Base-by-base conservation (phyloP, 2,888 invertebrate species). In the Ornithoptera alexandrae region DNA sequence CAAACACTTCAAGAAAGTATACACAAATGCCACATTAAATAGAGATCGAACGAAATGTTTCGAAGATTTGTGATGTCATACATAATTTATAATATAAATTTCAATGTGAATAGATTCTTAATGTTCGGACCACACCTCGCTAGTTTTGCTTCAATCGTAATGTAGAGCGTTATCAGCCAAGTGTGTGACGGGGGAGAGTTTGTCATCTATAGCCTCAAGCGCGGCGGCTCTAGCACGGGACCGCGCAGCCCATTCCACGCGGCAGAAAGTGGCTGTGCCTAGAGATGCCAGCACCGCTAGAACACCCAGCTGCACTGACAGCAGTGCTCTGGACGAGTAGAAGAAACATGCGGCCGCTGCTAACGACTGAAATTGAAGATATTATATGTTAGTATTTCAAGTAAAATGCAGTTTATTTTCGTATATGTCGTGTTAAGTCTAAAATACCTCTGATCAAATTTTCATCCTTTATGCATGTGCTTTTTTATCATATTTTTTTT, bases 261-360 rank as follows among this genome's bases (percentile, higher is more conserved):
- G 84, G 77, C 96, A 96, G 88, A 97, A 98, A 4, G 95, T 88
- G 0, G 93, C 89, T 0, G 97, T 96, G 64, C 97, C 97, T 12
- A 96, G 76, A 0, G 96, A 93, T 0, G 95, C 95, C n/a, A 95
- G 93, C 0, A 95, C 88, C 2, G 95, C 93, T 17, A 98, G 89
- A 58, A 97, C 95, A 0, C 91, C 93, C 68, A 98, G 86, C 81
- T 98, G 97, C 17, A 94, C 92, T 56, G 96, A 94, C 0, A 98
- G 93, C 0, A 95, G 94, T 2, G 97, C 86, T 67, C 93, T 91
- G 12, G 95, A 95, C 24, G 97, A 96, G 87, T 97, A 98, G 86
- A 96, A 95, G 93, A 98, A 98, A 73, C 96, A 96, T 2, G 95
- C 90, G 0, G 98, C 97, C 8, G 97, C 97, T 1, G 97, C 97